phyloP scores from a whole-genome alignment of 92 coral and sea anemone species.

The Porites divaricata region DNA sequence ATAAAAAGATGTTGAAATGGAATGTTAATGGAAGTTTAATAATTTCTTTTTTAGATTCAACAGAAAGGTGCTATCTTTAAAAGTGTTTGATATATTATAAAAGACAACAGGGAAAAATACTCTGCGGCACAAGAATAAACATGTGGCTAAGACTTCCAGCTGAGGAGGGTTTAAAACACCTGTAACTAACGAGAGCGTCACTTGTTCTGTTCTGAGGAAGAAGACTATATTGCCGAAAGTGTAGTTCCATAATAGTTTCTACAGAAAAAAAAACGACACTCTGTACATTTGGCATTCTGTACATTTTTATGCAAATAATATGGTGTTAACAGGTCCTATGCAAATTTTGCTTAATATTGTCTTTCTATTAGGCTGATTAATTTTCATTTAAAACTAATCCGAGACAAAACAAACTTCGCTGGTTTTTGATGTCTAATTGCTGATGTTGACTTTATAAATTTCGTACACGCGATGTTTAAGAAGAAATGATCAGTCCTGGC shows the following conservation, averaged over 20 bases:
- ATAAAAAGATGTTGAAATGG: no score
- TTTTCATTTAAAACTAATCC: conserved; percentile 5
- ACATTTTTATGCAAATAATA: background rate
- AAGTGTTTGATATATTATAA: no score
- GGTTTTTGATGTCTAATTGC: background rate
- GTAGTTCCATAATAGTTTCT: no score
- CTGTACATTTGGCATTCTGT: no score
- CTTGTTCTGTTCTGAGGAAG: background rate
- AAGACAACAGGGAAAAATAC: no score
- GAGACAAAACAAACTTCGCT: conserved; percentile 23
- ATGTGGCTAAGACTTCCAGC: background rate
- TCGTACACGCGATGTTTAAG: no score
- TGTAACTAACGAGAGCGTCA: background rate
- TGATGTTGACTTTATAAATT: background rate
- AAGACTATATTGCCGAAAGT: background rate
- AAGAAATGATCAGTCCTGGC: no score
- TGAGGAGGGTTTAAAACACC: background rate
- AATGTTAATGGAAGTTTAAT: no score
- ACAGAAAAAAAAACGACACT: no score
- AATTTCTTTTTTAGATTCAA: no score
- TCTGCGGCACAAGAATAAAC: no score
- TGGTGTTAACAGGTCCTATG: background rate
- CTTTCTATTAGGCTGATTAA: conserved; percentile 1
- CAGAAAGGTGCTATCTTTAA: no score
- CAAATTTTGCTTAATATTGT: background rate